A percentile compares a stretch with the other conserved stretches of the same genome.
Evolutionary conservation across 2,797 vertebrate species (phyloP).

Genomic region (Pyrocephalus nanus): DNA sequence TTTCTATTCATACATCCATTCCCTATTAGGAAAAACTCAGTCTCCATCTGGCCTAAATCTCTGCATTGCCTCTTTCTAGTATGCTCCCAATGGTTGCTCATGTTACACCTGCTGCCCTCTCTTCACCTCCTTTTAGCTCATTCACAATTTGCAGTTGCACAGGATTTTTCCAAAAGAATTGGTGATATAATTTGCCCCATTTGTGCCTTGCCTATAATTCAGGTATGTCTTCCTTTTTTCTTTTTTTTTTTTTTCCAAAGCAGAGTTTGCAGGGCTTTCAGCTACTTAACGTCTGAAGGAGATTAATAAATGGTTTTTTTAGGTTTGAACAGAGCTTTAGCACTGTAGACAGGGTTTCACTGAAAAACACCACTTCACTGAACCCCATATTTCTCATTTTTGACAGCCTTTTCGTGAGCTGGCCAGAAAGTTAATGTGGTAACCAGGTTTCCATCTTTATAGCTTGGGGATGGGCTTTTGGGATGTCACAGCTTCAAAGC

Average conservation of each 20-base stretch:
- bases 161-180: neutral
- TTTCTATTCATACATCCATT: neutral
- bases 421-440: neutral
- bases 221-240: neutral
- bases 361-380: neutral
- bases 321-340: neutral
- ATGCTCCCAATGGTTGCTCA: neutral
- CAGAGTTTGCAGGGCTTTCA: neutral
- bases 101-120: neutral
- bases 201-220: neutral
- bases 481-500: neutral
- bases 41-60: neutral
- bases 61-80: neutral
- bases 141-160: neutral
- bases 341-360: neutral
- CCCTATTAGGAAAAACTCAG: neutral
- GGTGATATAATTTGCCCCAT: neutral
- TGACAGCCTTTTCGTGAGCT: neutral
- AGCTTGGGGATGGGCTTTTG: accelerated
- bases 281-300: neutral
- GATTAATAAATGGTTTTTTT: neutral
- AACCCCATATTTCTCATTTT: neutral
- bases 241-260: neutral
- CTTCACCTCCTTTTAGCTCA: neutral
- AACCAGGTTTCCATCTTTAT: neutral